These are phyloP conservation scores for Mylabris sibirica DNA, from an alignment of 2,888 invertebrate genomes.

Conservation along the genomic window DNA sequence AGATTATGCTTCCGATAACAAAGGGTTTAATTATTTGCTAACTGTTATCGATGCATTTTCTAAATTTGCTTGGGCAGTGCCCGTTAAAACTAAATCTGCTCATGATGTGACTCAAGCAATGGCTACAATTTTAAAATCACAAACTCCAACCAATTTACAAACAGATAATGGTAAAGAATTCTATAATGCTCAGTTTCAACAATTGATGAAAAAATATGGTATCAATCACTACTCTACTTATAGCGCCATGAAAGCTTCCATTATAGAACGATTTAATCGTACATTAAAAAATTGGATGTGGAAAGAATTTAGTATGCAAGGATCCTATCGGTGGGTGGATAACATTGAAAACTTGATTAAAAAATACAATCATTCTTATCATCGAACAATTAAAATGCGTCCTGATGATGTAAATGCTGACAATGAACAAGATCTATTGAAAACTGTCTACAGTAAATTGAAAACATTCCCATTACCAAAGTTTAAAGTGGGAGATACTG, in stretches of 20 bases:
- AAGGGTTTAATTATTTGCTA: conserved; percentile 51
- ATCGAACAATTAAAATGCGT: conserved; percentile 52
- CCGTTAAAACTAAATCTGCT: conserved; percentile 52
- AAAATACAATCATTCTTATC: conserved; percentile 51
- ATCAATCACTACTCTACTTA: conserved; percentile 32
- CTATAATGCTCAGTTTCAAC: conserved; percentile 33
- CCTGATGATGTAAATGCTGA: conserved; percentile 50
- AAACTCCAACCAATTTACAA: conserved; percentile 41
- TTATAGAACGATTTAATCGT: conserved; percentile 29
- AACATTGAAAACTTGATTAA: conserved; percentile 31
- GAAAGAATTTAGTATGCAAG: conserved; percentile 45
- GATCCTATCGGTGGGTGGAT: conserved; percentile 47
- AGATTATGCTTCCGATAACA: conserved; percentile 49
- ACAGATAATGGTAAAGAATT: conserved; percentile 50
- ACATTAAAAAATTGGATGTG: conserved; percentile 25
- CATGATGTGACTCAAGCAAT: conserved; percentile 44
- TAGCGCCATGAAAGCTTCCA: conserved; percentile 26
- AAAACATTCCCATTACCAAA: conserved; percentile 40
- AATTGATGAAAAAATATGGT: conserved; percentile 27
- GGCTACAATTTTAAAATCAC: conserved; percentile 24
- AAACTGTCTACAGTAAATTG: conserved; percentile 39
- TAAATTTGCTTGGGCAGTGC: conserved; percentile 55
- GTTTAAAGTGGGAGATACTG: conserved; percentile 48
- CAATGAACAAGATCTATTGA: conserved; percentile 46
- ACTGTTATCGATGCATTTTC: conserved; percentile 57